Evolutionary conservation across 2,888 invertebrate species (phyloP).

Genomic region (Deilephila elpenor): DNA sequence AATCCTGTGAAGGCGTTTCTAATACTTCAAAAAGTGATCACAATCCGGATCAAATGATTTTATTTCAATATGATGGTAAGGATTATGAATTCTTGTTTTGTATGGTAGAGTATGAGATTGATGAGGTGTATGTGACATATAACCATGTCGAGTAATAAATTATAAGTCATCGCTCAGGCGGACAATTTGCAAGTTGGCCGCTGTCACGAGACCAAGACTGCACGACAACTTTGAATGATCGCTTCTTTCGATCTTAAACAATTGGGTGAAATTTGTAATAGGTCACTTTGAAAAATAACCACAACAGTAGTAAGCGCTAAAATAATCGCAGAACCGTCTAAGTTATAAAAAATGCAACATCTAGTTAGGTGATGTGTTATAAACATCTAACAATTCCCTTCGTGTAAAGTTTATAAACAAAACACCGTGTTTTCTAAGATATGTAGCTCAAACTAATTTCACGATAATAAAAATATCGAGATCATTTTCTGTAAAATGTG

Average conservation of each 20-base stretch:
- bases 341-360: background rate
- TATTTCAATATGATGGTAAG: too few relatives aligned
- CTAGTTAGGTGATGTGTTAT: too few relatives aligned
- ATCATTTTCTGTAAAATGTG: too few relatives aligned
- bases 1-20: background rate
- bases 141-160: slow-evolving; percentile 45
- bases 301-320: background rate
- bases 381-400: too few relatives aligned
- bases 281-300: background rate
- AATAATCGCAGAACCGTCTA: background rate
- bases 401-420: too few relatives aligned
- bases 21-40: too few relatives aligned
- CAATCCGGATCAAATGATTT: too few relatives aligned
- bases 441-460: too few relatives aligned
- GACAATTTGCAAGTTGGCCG: slow-evolving; percentile 54
- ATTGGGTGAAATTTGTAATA: background rate
- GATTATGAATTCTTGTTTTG: background rate
- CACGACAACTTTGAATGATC: slow-evolving; percentile 44
- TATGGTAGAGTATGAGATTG: slow-evolving; percentile 48
- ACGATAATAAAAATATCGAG: too few relatives aligned
- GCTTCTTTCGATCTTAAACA: slow-evolving; percentile 34
- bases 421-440: too few relatives aligned
- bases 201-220: slow-evolving; percentile 40
- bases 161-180: slow-evolving; percentile 53
- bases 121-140: slow-evolving; percentile 45